Conservation (phyloP, 2,888 invertebrate genomes). For the Melieria crassipennis region DNA sequence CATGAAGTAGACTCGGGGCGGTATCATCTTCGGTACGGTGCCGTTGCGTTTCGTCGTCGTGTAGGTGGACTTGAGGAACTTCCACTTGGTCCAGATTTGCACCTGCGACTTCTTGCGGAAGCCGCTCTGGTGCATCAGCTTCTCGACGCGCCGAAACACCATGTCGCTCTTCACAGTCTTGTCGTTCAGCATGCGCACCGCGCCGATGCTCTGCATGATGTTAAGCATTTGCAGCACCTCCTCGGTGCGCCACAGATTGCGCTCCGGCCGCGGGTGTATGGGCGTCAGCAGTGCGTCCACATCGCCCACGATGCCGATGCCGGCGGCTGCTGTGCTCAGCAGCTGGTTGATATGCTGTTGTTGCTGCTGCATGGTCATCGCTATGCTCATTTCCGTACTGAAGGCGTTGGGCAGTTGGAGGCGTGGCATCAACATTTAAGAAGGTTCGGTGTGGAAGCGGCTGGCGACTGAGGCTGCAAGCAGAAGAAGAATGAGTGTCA, state of each 20-base stretch:
- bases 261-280: constrained; percentile 52
- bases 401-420: constrained; percentile 33
- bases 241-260: constrained; percentile 62
- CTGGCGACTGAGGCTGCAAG: not conserved
- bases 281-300: constrained; percentile 55
- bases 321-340: constrained; percentile 50
- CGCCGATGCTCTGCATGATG: constrained; percentile 60
- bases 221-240: constrained; percentile 62
- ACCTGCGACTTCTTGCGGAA: constrained; percentile 61
- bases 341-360: constrained; percentile 48
- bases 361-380: constrained; percentile 37
- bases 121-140: constrained; percentile 59
- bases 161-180: constrained; percentile 62
- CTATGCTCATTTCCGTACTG: constrained; percentile 33
- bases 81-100: constrained; percentile 66
- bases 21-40: constrained; percentile 59
- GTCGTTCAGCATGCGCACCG: constrained; percentile 58
- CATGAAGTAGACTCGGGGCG: constrained; percentile 55
- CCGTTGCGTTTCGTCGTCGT: constrained; percentile 62
- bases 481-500: not conserved
- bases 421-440: constrained; percentile 53
- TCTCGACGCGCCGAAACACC: constrained; percentile 61
- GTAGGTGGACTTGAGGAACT: constrained; percentile 64
- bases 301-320: constrained; percentile 52
- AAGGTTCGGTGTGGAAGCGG: no score